These are phyloP conservation scores for Macrosiphum euphorbiae DNA, from an alignment of 2,888 invertebrate species.

Conservation along the genomic window DNA sequence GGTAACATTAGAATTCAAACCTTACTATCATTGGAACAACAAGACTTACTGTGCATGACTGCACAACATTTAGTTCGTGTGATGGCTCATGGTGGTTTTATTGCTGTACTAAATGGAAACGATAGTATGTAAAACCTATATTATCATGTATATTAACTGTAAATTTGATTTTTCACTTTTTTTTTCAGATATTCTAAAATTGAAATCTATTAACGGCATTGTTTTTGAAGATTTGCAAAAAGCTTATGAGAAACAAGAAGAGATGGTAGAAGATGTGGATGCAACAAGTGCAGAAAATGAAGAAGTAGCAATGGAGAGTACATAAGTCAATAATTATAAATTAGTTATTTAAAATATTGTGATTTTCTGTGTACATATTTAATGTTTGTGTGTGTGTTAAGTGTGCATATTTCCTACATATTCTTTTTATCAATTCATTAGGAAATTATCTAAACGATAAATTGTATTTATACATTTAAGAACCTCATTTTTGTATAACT, in stretches of 20 bases:
- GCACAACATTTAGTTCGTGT: constrained; percentile 94
- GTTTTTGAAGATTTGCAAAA: constrained; percentile 95
- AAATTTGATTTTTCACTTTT: not conserved
- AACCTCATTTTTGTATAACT: not conserved
- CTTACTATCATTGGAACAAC: constrained; percentile 89
- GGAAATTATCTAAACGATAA: not conserved
- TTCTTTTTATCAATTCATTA: not conserved
- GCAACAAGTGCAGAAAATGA: constrained; percentile 74
- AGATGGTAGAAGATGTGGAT: constrained; percentile 79
- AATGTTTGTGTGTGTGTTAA: not conserved
- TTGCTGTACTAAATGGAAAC: constrained; percentile 83
- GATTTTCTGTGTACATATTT: constrained; percentile 3
- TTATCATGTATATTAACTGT: not conserved
- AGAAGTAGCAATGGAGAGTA: constrained; percentile 69
- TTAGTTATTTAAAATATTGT: not conserved
- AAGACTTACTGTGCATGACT: constrained; percentile 93
- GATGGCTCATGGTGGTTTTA: constrained; percentile 92
- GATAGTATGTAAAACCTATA: constrained; percentile 69
- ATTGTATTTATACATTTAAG: not conserved
- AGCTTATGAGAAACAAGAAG: constrained; percentile 87
- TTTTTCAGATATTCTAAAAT: constrained; percentile 71
- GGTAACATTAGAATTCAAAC: constrained; percentile 91
- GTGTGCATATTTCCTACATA: not conserved
- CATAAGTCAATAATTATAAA: not conserved
- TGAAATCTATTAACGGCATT: constrained; percentile 79